Base-by-base conservation (phyloP, 1,140 invertebrate species). In the Potamilus streckersoni region DNA sequence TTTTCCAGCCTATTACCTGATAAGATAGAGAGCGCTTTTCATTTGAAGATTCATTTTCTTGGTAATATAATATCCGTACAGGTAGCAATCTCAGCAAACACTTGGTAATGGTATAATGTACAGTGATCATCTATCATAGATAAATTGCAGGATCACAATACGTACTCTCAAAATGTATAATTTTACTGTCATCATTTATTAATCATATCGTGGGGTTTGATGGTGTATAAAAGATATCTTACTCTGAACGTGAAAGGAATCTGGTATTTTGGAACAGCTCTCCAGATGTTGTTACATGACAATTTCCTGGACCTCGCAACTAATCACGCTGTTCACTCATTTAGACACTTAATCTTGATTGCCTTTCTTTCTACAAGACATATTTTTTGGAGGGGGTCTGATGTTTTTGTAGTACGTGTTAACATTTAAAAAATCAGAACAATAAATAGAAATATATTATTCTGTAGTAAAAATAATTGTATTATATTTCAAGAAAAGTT, bases 181-280 rank as follows among this genome's bases (percentile, higher is more conserved):
- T 68, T 19, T 66, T 38, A 14, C 60, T 63, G 20, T 58, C 57
- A 11, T 74, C 23, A 17, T 14, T 19, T n/a, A 68, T 2, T n/a
- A 23, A 12, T 57, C 27, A 69, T 19, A 57, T 68, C 23, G n/a
- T 17, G 17, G 49, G 65, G 63, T 74, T 61, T 23, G 31, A 68
- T 68, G 73, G 73, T 15, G 13, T 38, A 62, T 27, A 66, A 17
- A 69, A 55, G 5, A 61, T 66, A 62, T 74, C 73, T 20, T 74
- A 74, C 17, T 63, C 59, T 65, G 73, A 75, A 16, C 58, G 20
- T 19, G 65, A 63, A 16, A 78, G 58, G 72, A 76, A 58, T 31
- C 56, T 56, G 57, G 49, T 20, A 20, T 76, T 56, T 55, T 6
- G n/a, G 15, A 17, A 38, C 66, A 62, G 61, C 64, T 27, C n/a